Percentiles rank a stretch among this genome's conserved stretches.
Conservation (phyloP, 2,797 vertebrate genomes). For the Sparus aurata region DNA sequence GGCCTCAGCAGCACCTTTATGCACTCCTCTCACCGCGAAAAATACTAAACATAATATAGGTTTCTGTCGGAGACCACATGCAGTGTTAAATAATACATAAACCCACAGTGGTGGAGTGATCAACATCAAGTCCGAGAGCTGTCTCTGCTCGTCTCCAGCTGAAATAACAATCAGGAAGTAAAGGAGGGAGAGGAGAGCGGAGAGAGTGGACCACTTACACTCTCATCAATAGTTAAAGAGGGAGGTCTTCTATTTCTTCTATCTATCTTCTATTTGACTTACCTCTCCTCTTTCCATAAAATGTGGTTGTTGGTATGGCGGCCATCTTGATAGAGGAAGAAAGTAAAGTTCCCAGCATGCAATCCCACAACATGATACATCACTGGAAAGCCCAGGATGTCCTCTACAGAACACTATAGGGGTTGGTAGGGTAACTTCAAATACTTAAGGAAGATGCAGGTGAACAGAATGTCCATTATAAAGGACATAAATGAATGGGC, state of each 20-base stretch:
- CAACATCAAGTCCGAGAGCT: conserved; percentile 55
- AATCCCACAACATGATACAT: too few relatives aligned
- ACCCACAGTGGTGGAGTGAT: conserved; percentile 53
- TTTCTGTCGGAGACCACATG: conserved; percentile 67
- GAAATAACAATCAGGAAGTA: conserved; percentile 81
- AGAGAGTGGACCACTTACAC: conserved; percentile 85
- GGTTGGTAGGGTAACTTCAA: too few relatives aligned
- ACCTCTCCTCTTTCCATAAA: too few relatives aligned
- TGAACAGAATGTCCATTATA: too few relatives aligned
- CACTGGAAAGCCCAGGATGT: too few relatives aligned
- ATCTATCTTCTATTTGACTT: too few relatives aligned
- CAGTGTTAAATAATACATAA: conserved; percentile 81
- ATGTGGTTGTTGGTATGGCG: too few relatives aligned
- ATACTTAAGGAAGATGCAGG: too few relatives aligned
- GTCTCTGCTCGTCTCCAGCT: conserved; percentile 71
- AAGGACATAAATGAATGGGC: too few relatives aligned
- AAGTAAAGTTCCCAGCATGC: too few relatives aligned
- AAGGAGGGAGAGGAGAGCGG: conserved; percentile 60
- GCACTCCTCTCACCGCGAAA: conserved; percentile 48
- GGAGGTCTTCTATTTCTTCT: conserved; percentile 67
- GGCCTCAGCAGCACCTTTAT: conserved; percentile 32
- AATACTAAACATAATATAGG: conserved; percentile 55
- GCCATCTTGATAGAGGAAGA: too few relatives aligned
- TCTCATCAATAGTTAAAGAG: conserved; percentile 88
- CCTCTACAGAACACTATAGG: too few relatives aligned